Evolutionary conservation across 35 echinoderm and acorn worm species (phyloP).

Genomic region (Antedon bifida): DNA sequence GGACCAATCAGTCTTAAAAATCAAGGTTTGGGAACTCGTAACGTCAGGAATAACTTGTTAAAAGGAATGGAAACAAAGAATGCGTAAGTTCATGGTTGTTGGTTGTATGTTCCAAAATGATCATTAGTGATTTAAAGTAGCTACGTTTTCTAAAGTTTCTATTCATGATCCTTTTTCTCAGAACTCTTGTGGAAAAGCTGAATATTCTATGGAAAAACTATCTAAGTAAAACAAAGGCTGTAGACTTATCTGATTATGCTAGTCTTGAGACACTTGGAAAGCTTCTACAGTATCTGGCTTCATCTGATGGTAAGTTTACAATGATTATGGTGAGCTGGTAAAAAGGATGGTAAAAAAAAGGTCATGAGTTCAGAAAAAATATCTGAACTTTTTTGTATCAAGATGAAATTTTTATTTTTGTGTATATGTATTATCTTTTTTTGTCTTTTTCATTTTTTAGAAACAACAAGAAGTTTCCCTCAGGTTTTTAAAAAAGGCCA

Average conservation of each 20-base stretch:
- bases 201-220: constrained; percentile 7
- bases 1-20: background rate
- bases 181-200: constrained; percentile 4
- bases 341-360: too few relatives aligned
- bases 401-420: background rate
- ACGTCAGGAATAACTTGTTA: background rate
- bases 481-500: background rate
- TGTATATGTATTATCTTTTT: too few relatives aligned
- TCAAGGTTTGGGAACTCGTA: background rate
- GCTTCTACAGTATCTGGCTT: background rate
- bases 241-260: constrained; percentile 4
- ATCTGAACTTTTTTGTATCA: too few relatives aligned
- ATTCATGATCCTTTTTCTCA: background rate
- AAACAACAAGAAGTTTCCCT: background rate
- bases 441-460: background rate
- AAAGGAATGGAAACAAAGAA: background rate
- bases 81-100: too few relatives aligned
- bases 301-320: constrained; percentile 2
- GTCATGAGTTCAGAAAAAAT: too few relatives aligned
- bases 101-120: too few relatives aligned
- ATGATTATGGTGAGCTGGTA: too few relatives aligned
- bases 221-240: background rate
- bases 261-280: constrained; percentile 15
- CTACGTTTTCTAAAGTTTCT: too few relatives aligned
- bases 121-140: too few relatives aligned